phyloP scores from a whole-genome alignment of 2,797 vertebrate species.

The Microctenopoma steveboyesi region DNA sequence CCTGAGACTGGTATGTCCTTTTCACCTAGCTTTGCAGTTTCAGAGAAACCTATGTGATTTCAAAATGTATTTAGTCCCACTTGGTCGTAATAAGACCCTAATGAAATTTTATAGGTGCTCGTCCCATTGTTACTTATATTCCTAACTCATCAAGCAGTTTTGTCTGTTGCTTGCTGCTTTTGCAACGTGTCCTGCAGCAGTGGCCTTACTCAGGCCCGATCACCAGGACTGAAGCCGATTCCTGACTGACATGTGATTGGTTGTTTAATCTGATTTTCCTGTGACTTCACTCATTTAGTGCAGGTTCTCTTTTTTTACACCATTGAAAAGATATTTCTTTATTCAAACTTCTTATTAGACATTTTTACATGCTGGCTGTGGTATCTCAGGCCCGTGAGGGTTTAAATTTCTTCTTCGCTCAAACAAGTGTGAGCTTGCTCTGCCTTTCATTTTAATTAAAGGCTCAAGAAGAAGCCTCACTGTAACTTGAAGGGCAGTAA shows the following conservation, averaged over 20 bases:
- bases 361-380: too few relatives aligned
- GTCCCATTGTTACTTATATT: too few relatives aligned
- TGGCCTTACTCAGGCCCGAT: background rate
- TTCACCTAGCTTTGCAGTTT: background rate
- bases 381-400: conserved; percentile 9
- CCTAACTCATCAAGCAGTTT: background rate
- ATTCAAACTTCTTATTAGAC: background rate
- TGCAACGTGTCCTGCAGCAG: background rate
- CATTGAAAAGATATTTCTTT: too few relatives aligned
- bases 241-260: background rate
- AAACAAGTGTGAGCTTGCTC: background rate
- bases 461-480: background rate
- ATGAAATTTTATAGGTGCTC: background rate
- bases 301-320: background rate
- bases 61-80: too few relatives aligned
- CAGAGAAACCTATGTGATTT: background rate
- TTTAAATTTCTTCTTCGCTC: background rate
- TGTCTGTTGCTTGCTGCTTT: background rate
- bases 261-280: background rate
- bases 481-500: background rate
- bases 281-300: background rate
- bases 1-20: conserved; percentile 89
- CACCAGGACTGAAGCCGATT: conserved; percentile 6
- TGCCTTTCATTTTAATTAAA: background rate
- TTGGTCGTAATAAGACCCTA: background rate